A percentile compares a stretch with the other conserved stretches of the same genome.
Evolutionary conservation across 2,888 invertebrate genomes (phyloP).

Genomic region (Bembecia ichneumoniformis): DNA sequence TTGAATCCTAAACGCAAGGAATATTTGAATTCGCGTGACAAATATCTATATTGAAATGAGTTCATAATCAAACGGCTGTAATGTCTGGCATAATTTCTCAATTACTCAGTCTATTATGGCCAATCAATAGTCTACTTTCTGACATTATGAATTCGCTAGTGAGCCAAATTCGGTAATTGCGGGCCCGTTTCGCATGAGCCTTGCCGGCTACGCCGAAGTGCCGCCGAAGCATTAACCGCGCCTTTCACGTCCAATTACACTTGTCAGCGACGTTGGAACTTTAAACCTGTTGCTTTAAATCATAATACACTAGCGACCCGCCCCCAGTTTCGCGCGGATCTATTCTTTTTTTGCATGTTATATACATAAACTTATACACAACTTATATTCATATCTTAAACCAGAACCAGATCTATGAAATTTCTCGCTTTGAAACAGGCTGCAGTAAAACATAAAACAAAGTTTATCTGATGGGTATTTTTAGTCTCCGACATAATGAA

Average conservation of each 20-base stretch:
- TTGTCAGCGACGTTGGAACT: conserved; percentile 11
- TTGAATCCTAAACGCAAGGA: too few relatives aligned
- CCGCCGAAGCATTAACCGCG: conserved; percentile 4
- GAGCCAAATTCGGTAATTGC: conserved; percentile 21
- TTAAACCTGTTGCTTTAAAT: conserved; percentile 19
- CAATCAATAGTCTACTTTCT: not conserved
- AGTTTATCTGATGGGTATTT: too few relatives aligned
- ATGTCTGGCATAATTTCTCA: not conserved
- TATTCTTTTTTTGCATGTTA: too few relatives aligned
- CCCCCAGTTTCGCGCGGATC: not conserved
- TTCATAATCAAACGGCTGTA: not conserved
- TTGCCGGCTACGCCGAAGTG: conserved; percentile 9
- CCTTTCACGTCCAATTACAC: conserved; percentile 32
- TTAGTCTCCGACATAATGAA: too few relatives aligned
- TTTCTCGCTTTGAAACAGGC: too few relatives aligned
- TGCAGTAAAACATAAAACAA: too few relatives aligned
- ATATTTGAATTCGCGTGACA: too few relatives aligned
- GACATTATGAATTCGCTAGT: not conserved
- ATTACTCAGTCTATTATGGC: not conserved
- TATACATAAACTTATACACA: too few relatives aligned
- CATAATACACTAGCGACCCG: conserved; percentile 1
- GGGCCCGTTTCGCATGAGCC: conserved; percentile 17
- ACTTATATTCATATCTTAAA: too few relatives aligned
- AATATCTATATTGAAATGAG: too few relatives aligned
- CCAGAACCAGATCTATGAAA: too few relatives aligned